These are phyloP conservation scores for Eriosoma lanigerum DNA, from an alignment of 1,140 invertebrate genomes.

Conservation along the genomic window DNA sequence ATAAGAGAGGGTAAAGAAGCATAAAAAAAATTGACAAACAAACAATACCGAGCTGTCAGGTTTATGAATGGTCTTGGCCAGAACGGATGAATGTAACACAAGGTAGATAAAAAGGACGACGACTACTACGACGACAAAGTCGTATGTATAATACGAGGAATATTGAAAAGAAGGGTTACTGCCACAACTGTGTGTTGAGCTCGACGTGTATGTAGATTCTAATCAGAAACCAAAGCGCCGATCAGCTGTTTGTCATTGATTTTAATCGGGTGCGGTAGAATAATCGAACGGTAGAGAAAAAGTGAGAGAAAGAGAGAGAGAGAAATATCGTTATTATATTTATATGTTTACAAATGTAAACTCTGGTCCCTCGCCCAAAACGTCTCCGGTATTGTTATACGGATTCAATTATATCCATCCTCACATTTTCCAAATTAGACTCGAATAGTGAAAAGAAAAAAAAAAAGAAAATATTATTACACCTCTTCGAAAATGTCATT, in stretches of 20 bases:
- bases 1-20: background rate
- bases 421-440: no score
- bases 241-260: constrained; percentile 51
- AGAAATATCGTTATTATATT: constrained; percentile 15
- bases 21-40: constrained; percentile 47
- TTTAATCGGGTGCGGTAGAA: constrained; percentile 46
- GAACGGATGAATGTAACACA: constrained; percentile 24
- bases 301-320: background rate
- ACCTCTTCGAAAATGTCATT: no score
- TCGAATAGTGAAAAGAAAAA: no score
- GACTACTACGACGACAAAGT: constrained; percentile 40
- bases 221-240: constrained; percentile 41
- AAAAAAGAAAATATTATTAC: no score
- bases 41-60: constrained; percentile 37
- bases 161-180: constrained; percentile 48
- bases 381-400: background rate
- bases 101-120: constrained; percentile 40
- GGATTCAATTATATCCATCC: no score
- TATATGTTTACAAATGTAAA: constrained; percentile 19
- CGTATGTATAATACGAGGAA: constrained; percentile 20
- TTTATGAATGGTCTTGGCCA: constrained; percentile 32
- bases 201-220: constrained; percentile 48
- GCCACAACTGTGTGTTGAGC: background rate
- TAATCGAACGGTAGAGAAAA: constrained; percentile 18
- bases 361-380: background rate